These are phyloP conservation scores for Alethe diademata DNA, from an alignment of 2,113 vertebrate genomes.

Conservation along the genomic window DNA sequence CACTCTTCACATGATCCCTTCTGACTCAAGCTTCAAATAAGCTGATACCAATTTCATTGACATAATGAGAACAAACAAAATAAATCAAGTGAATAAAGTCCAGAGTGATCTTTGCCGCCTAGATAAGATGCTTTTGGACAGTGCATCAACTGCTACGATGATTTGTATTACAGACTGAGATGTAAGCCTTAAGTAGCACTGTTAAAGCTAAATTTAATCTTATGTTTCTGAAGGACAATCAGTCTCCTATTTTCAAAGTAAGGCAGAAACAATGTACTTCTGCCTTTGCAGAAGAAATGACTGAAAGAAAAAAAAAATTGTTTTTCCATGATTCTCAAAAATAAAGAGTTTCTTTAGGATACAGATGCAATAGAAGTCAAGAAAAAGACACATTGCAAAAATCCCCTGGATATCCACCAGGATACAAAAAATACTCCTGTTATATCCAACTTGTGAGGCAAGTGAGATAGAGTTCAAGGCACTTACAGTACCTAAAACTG, in stretches of 20 bases:
- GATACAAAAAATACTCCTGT: background rate
- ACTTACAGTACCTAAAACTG: background rate
- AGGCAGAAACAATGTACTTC: background rate
- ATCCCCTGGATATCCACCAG: background rate
- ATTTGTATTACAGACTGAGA: conserved; percentile 9
- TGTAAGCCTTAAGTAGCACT: background rate
- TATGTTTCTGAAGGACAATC: background rate
- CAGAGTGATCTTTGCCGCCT: background rate
- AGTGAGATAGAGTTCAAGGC: background rate
- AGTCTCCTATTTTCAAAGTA: background rate
- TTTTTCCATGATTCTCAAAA: background rate
- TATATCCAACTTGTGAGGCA: background rate
- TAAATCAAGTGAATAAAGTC: conserved; percentile 38
- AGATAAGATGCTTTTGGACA: conserved; percentile 28
- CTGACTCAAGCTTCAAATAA: conserved; percentile 10
- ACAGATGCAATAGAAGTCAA: background rate
- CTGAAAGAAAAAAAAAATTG: background rate
- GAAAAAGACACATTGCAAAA: background rate
- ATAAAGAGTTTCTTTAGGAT: background rate
- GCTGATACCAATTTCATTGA: conserved; percentile 48
- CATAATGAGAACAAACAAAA: conserved; percentile 50
- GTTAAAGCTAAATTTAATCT: conserved; percentile 1
- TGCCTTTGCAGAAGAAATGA: background rate
- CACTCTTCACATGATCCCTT: background rate
- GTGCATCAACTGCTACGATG: background rate